Conservation (phyloP, 1,140 invertebrate genomes). For the Achatina immaculata region DNA sequence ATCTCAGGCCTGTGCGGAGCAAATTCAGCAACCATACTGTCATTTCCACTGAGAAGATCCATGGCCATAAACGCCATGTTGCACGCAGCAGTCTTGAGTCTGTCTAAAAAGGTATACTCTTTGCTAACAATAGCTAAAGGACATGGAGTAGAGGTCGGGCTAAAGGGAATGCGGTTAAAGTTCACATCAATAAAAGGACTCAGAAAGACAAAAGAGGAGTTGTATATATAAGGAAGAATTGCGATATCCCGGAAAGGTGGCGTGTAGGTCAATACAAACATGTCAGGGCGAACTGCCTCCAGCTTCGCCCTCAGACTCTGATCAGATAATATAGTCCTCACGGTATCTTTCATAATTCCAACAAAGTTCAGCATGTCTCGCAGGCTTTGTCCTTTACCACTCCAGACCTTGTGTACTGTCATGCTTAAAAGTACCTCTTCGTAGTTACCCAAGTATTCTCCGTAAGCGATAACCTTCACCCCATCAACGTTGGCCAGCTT, state of each 20-base stretch:
- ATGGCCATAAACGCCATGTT: neutral
- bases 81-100: neutral
- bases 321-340: constrained; percentile 4
- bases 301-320: neutral
- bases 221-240: constrained; percentile 6
- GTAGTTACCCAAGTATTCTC: constrained; percentile 9
- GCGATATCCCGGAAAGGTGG: constrained; percentile 12
- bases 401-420: neutral
- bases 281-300: neutral
- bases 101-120: neutral
- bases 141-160: constrained; percentile 9
- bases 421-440: neutral
- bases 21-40: constrained; percentile 16
- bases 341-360: neutral
- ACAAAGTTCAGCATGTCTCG: neutral
- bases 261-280: neutral
- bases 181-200: constrained; percentile 4
- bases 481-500: constrained; percentile 14
- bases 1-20: constrained; percentile 32
- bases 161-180: constrained; percentile 1
- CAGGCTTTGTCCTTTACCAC: neutral
- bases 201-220: constrained; percentile 3
- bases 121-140: neutral
- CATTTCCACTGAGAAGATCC: neutral
- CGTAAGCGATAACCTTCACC: constrained; percentile 16